Percentiles rank a stretch among this genome's conserved stretches.
Evolutionary conservation across 2,797 vertebrate genomes (phyloP).

Genomic region (Geotrypetes seraphini): DNA sequence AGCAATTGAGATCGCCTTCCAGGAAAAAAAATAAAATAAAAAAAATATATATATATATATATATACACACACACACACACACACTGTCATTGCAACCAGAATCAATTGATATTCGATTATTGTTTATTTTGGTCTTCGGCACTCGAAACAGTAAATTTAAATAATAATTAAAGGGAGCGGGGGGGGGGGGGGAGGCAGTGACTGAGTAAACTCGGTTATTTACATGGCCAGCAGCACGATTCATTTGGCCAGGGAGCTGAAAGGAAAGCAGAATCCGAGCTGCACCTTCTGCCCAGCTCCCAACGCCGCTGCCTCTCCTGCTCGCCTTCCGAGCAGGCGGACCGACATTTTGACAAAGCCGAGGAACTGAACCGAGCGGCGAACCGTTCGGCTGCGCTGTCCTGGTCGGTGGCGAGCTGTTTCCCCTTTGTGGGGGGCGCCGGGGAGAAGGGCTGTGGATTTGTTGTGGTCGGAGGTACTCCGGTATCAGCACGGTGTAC

Average conservation of each 20-base stretch:
- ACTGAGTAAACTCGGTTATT: conserved; percentile 18
- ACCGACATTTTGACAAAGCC: conserved; percentile 51
- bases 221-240: conserved; percentile 36
- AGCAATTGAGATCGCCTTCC: conserved; percentile 31
- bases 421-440: conserved; percentile 34
- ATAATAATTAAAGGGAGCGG: conserved; percentile 9
- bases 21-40: conserved; percentile 19
- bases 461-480: conserved; percentile 51
- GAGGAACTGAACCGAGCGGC: background rate
- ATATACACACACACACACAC: too few relatives aligned
- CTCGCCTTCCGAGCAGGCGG: conserved; percentile 35
- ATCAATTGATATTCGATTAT: conserved; percentile 35
- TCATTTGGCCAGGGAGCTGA: conserved; percentile 41
- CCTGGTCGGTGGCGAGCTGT: background rate
- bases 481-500: conserved; percentile 50
- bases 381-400: background rate
- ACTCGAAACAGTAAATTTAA: too few relatives aligned
- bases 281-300: conserved; percentile 49
- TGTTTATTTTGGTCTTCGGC: conserved; percentile 25
- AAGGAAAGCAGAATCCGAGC: conserved; percentile 44
- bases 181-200: background rate
- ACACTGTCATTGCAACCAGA: conserved; percentile 36
- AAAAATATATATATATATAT: too few relatives aligned
- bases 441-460: conserved; percentile 28
- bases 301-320: conserved; percentile 35